These are phyloP conservation scores for Steinernema khuongi DNA, from an alignment of 1,140 invertebrate genomes.

Conservation along the genomic window DNA sequence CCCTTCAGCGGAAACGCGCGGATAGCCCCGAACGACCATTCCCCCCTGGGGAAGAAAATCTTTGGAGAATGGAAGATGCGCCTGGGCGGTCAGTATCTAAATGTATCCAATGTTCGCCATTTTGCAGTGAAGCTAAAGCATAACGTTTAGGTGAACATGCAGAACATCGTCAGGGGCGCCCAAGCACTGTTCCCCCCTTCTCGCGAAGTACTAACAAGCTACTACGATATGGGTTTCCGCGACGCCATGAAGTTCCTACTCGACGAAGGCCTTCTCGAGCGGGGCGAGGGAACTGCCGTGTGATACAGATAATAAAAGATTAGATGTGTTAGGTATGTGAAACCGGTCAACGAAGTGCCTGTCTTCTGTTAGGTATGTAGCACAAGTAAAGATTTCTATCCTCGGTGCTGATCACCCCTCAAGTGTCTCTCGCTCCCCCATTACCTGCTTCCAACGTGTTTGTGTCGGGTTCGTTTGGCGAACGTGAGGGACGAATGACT, in stretches of 20 bases:
- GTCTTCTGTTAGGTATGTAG: too few species aligned
- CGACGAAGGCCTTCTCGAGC: slow-evolving; percentile 55
- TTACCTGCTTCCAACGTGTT: slow-evolving; percentile 11
- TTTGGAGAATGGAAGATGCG: slow-evolving; percentile 29
- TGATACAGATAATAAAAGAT: too few species aligned
- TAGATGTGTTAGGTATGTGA: too few species aligned
- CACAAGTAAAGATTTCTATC: slow-evolving; percentile 21
- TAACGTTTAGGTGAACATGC: slow-evolving; percentile 58
- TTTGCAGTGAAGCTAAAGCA: slow-evolving; percentile 37
- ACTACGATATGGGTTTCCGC: slow-evolving; percentile 59
- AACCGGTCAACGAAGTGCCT: too few species aligned
- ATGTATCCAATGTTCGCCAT: slow-evolving; percentile 34
- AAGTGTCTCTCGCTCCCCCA: neutral
- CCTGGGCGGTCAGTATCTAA: slow-evolving; percentile 25
- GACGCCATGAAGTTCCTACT: slow-evolving; percentile 60
- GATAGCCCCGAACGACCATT: slow-evolving; percentile 35
- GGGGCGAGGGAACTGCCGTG: slow-evolving; percentile 41
- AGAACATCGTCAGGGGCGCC: slow-evolving; percentile 58
- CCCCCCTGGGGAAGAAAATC: neutral
- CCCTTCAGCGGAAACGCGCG: slow-evolving; percentile 53
- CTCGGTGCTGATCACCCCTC: too few species aligned
- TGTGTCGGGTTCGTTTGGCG: slow-evolving; percentile 24
- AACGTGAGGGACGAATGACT: neutral
- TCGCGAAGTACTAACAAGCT: slow-evolving; percentile 48
- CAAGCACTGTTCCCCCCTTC: slow-evolving; percentile 61